Evolutionary conservation across 1,140 invertebrate genomes (phyloP).

Genomic region (Anastatus disparis): DNA sequence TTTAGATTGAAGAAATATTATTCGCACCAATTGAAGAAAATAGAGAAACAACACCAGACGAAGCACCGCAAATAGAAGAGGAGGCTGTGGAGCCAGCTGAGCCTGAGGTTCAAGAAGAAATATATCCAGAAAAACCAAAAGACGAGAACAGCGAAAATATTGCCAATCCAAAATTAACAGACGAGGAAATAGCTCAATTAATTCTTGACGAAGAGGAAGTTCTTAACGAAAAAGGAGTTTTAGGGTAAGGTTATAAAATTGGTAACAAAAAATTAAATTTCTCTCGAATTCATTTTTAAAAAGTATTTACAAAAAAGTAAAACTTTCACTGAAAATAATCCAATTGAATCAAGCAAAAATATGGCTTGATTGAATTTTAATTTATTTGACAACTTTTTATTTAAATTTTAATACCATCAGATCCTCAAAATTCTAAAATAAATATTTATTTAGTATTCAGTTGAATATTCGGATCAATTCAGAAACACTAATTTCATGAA

Average conservation of each 20-base stretch:
- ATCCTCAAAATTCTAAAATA: no score
- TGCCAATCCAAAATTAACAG: slow-evolving; percentile 66
- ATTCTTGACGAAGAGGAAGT: slow-evolving; percentile 76
- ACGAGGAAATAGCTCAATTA: slow-evolving; percentile 75
- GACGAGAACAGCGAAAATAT: slow-evolving; percentile 59
- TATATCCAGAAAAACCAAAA: slow-evolving; percentile 52
- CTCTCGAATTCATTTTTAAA: no score
- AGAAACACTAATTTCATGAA: no score
- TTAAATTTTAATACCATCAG: no score
- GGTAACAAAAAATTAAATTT: not conserved
- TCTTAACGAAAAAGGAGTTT: slow-evolving; percentile 72
- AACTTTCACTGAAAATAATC: no score
- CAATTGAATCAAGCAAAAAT: no score
- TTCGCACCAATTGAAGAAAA: slow-evolving; percentile 44
- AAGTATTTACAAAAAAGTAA: no score
- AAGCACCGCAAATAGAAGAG: slow-evolving; percentile 29
- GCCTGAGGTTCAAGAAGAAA: slow-evolving; percentile 37
- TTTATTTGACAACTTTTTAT: no score
- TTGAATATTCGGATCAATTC: no score
- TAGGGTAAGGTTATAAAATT: slow-evolving; percentile 69
- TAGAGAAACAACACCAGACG: slow-evolving; percentile 41
- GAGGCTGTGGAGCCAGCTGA: slow-evolving; percentile 33
- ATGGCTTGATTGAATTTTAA: no score
- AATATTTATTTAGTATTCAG: no score
- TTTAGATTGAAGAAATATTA: slow-evolving; percentile 41